phyloP scores from a whole-genome alignment of 1,140 invertebrate species.

The Berghia stephanieae region DNA sequence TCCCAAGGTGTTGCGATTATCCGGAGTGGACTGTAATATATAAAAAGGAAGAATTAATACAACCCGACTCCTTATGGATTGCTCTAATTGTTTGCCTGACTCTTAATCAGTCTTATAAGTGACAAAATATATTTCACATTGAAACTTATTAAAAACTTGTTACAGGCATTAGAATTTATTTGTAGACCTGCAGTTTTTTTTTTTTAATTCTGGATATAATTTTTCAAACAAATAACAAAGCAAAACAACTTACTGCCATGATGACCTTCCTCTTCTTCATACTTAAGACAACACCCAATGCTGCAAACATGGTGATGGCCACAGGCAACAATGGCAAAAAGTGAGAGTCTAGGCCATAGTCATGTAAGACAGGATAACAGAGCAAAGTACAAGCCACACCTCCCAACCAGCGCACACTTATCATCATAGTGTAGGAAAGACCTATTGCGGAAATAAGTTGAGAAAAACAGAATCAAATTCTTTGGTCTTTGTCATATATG shows the following conservation, averaged over 20 bases:
- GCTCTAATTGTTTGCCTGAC: too few species aligned
- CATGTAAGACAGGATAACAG: constrained; percentile 46
- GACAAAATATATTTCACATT: too few species aligned
- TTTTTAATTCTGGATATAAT: background rate
- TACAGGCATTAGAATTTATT: background rate
- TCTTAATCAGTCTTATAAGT: too few species aligned
- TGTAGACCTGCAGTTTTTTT: background rate
- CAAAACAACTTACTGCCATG: constrained; percentile 3
- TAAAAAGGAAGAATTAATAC: too few species aligned
- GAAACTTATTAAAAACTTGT: background rate
- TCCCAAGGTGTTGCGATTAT: too few species aligned
- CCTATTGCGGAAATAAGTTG: constrained; percentile 30
- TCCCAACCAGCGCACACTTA: constrained; percentile 42
- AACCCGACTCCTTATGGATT: too few species aligned
- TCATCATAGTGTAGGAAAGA: constrained; percentile 35
- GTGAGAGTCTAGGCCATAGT: constrained; percentile 47
- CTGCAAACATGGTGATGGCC: constrained; percentile 43
- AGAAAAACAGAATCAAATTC: constrained; percentile 3
- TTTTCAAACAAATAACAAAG: background rate
- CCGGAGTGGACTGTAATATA: too few species aligned
- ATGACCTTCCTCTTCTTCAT: constrained; percentile 44
- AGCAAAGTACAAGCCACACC: constrained; percentile 42
- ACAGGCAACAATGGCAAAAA: constrained; percentile 52
- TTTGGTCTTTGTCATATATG: too few species aligned
- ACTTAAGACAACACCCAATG: constrained; percentile 43